Evolutionary conservation across 1,140 invertebrate genomes (phyloP).

Genomic region (Littorina saxatilis): DNA sequence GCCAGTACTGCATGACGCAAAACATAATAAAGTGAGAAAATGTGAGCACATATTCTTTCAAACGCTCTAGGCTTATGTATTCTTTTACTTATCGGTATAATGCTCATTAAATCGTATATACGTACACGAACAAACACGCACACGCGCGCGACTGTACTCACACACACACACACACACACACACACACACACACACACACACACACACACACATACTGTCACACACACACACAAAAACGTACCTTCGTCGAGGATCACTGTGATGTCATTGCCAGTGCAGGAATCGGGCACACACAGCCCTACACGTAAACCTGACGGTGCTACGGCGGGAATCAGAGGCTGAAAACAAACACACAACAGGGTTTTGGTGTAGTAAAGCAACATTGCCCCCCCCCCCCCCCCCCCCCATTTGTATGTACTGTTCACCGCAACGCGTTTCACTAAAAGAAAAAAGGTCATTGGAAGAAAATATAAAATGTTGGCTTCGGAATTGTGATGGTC

Average conservation of each 20-base stretch:
- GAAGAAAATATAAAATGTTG: no score
- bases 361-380: background rate
- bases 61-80: background rate
- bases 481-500: no score
- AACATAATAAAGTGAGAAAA: background rate
- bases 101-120: background rate
- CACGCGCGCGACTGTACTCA: background rate
- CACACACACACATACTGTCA: background rate
- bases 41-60: no score
- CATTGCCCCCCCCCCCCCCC: background rate
- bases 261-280: background rate
- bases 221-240: no score
- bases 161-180: background rate
- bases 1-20: background rate
- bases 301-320: constrained; percentile 1
- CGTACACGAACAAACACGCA: no score
- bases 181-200: background rate
- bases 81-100: no score
- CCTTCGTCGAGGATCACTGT: background rate
- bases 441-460: no score
- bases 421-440: no score
- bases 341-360: background rate
- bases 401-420: no score
- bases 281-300: constrained; percentile 17
- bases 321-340: constrained; percentile 7